Percentiles rank a stretch among this genome's conserved stretches.
Evolutionary conservation across 2,888 invertebrate species (phyloP).

Genomic region (Rhorus exstirpatorius): DNA sequence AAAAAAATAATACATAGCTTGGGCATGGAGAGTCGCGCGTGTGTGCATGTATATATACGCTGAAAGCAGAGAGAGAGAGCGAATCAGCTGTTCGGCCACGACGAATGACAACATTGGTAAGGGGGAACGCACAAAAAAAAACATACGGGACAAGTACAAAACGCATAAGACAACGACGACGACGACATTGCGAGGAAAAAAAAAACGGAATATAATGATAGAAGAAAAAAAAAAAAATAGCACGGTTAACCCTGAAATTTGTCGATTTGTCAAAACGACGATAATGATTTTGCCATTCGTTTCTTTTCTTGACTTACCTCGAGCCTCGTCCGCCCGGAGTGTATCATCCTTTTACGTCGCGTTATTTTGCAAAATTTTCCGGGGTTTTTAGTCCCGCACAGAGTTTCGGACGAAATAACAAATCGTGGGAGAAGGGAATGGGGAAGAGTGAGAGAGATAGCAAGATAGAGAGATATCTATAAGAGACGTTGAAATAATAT

Average conservation of each 20-base stretch:
- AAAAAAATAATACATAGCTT: constrained; percentile 12
- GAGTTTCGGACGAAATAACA: constrained; percentile 56
- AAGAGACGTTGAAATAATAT: constrained; percentile 40
- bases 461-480: constrained; percentile 50
- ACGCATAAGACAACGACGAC: constrained; percentile 44
- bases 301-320: constrained; percentile 82
- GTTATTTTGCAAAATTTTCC: constrained; percentile 83
- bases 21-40: constrained; percentile 63
- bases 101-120: constrained; percentile 83
- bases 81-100: constrained; percentile 83
- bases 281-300: constrained; percentile 53
- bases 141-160: constrained; percentile 50
- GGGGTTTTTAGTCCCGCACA: constrained; percentile 72
- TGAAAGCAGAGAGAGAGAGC: constrained; percentile 73
- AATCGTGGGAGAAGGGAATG: constrained; percentile 13
- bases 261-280: constrained; percentile 54
- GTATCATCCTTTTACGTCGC: constrained; percentile 86
- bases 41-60: constrained; percentile 60
- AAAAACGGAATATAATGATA: not conserved
- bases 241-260: constrained; percentile 4
- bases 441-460: constrained; percentile 18
- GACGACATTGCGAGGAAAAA: not conserved
- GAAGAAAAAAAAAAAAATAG: not conserved
- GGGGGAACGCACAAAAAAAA: constrained; percentile 44
- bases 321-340: constrained; percentile 86